Percentiles rank a stretch among this genome's conserved stretches.
These are phyloP conservation scores for Macquaria australasica DNA, from an alignment of 2,113 vertebrate genomes.

Conservation along the genomic window DNA sequence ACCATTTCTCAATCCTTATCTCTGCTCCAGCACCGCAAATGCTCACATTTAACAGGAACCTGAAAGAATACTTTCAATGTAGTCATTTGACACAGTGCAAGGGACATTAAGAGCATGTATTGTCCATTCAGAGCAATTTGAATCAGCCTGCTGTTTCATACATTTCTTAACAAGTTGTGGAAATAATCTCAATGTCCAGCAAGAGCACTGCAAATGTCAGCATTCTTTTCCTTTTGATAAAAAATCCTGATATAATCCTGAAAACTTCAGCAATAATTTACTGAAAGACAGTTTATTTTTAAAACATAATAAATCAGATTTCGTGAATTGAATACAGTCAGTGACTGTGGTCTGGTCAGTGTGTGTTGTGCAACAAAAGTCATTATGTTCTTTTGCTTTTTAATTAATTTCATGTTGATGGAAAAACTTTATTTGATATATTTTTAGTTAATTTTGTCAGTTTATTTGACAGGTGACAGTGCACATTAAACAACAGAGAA, in stretches of 20 bases:
- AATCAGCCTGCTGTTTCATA: constrained; percentile 41
- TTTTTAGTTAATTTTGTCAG: neutral
- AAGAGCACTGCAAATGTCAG: constrained; percentile 45
- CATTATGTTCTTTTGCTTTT: neutral
- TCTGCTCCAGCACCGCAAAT: constrained; percentile 32
- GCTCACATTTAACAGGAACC: constrained; percentile 55
- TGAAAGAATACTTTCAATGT: constrained; percentile 52
- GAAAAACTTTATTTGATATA: neutral
- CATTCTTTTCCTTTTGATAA: constrained; percentile 43
- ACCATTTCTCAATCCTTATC: constrained; percentile 72
- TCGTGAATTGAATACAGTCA: neutral
- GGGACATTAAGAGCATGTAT: constrained; percentile 35
- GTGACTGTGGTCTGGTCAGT: neutral
- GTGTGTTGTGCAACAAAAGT: neutral
- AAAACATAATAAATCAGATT: neutral
- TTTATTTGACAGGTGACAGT: neutral
- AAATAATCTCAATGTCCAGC: constrained; percentile 26
- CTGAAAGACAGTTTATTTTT: neutral
- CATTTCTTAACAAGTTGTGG: constrained; percentile 30
- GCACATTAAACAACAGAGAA: neutral
- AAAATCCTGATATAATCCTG: constrained; percentile 37
- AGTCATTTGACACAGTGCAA: constrained; percentile 38
- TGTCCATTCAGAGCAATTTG: constrained; percentile 44
- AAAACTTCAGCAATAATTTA: constrained; percentile 15
- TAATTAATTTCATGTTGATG: neutral